These are phyloP conservation scores for Bombus cullumanus DNA, from an alignment of 1,140 invertebrate species.

Conservation along the genomic window DNA sequence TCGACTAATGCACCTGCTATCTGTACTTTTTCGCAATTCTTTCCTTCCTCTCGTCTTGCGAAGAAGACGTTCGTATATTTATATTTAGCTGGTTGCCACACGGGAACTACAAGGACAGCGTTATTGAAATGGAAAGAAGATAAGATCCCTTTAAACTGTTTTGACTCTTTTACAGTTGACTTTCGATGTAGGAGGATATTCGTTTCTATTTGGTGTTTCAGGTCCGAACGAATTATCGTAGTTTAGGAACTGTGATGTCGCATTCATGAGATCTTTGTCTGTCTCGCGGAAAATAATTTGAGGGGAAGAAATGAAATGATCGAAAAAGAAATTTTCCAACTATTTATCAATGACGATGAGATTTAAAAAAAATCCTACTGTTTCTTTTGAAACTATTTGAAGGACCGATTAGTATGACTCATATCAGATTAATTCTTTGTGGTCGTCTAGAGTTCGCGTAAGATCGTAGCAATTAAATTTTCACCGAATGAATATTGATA, in stretches of 20 bases:
- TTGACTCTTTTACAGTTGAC: not conserved
- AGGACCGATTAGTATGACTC: not conserved
- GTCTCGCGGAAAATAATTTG: too few relatives aligned
- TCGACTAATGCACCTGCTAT: conserved; percentile 80
- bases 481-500: too few relatives aligned
- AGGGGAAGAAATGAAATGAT: too few relatives aligned
- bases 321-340: not conserved
- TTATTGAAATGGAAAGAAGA: conserved; percentile 11
- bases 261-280: not conserved
- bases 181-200: not conserved
- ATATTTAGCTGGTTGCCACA: not conserved
- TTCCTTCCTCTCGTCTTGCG: not conserved
- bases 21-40: conserved; percentile 58
- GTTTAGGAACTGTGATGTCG: not conserved
- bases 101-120: not conserved
- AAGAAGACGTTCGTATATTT: conserved; percentile 41
- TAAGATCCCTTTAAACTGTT: not conserved
- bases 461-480: too few relatives aligned
- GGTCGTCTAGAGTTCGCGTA: too few relatives aligned
- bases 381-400: not conserved
- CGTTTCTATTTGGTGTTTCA: not conserved
- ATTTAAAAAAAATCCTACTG: not conserved
- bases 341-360: not conserved
- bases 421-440: too few relatives aligned
- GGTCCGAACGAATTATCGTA: not conserved